phyloP scores from a whole-genome alignment of 2,113 vertebrate genomes.

The Tympanuchus pallidicinctus region DNA sequence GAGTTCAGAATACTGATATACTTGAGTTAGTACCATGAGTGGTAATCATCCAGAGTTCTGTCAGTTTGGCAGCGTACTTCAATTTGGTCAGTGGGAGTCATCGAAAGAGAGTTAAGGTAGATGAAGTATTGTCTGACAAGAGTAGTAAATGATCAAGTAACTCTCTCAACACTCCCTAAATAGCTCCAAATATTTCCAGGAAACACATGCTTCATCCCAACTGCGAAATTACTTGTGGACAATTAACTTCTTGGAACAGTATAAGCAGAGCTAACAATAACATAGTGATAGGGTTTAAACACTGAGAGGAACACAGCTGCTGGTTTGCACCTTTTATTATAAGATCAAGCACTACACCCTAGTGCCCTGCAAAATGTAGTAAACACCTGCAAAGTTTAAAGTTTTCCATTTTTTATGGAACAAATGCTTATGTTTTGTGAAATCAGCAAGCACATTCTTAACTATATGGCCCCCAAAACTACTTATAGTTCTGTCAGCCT shows the following conservation, averaged over 20 bases:
- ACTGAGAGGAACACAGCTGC: background rate
- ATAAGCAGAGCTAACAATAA: background rate
- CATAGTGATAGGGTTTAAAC: background rate
- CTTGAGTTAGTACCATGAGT: background rate
- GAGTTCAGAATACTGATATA: background rate
- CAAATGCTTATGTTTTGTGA: background rate
- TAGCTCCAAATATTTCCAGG: conserved; percentile 49
- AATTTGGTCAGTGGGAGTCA: background rate
- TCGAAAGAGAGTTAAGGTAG: background rate
- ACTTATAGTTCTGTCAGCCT: background rate
- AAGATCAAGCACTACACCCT: background rate
- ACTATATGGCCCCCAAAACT: background rate
- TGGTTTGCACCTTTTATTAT: background rate
- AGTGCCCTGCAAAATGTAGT: background rate
- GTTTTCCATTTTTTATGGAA: background rate
- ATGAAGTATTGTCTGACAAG: background rate
- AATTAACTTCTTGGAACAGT: conserved; percentile 8
- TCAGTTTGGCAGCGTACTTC: background rate
- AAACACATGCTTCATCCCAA: conserved; percentile 26
- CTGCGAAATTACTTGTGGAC: background rate
- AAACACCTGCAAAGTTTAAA: conserved; percentile 14
- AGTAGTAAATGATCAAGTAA: conserved; percentile 8
- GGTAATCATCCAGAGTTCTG: background rate
- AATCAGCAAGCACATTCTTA: background rate
- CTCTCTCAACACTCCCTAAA: conserved; percentile 40